Base-by-base conservation (phyloP, 2,888 invertebrate genomes). In the Liopterus haemorrhoidalis region DNA sequence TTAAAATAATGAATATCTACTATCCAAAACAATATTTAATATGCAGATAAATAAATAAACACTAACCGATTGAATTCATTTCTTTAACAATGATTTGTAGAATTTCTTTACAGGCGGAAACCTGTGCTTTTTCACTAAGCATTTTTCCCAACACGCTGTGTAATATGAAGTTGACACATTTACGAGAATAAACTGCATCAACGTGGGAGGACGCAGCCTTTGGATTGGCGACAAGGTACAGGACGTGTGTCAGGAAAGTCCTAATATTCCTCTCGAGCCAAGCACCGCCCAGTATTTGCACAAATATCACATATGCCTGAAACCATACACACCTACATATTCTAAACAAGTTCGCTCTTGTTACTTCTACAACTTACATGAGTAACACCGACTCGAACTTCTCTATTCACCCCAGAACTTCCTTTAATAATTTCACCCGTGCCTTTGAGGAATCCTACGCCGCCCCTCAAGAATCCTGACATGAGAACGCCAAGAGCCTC, bases 81-180 rank as follows among this genome's bases (percentile, higher is more conserved):
- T 95, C 93, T 60, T 92, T 91, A 28, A 88, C 80, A 42, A 97
- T 83, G 41, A 95, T 83, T 54, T 86, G 85, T 52, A 92, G 85
- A 41, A 99, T 83, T 69, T 96, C 94, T 62, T 93, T 91, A 62
- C 92, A 90, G 0, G 96, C 96, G 0, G 90, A 86, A 20, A 91
- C 83, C 68, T 99, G 99, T 5, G 96, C 94, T 59, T 95, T 95
- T 70, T 99, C 99, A 0, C 95, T 91, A 15, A 99, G 74, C 80
- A 97, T 84, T 65, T 90, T 87, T 0, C 97, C 95, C 24, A 97
- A 75, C 1, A 93, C 84, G 49, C 90, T 86, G 36, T 94, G 79
- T 42, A 97, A 72, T 54, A 97, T 92, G 66, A 94, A 99, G 64
- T 89, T 90, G 49, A 97, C 90, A 66, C 97, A 99, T 69, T 95